Percentiles rank a stretch among this genome's conserved stretches.
Evolutionary conservation across 1,140 invertebrate species (phyloP).

Genomic region (Drosophila albomicans): DNA sequence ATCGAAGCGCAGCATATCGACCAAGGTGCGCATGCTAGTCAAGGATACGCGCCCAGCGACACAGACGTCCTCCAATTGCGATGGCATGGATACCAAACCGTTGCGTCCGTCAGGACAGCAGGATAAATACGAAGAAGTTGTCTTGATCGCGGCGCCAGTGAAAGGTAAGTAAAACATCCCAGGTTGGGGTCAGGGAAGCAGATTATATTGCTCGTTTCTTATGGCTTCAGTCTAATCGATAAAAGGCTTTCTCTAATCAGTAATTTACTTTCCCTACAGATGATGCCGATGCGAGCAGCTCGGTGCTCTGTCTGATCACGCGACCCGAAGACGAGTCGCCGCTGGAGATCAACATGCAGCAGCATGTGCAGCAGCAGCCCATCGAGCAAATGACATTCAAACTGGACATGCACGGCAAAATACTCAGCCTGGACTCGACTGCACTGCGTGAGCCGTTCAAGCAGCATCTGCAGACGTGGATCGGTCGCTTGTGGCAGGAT

Average conservation of each 20-base stretch:
- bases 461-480: slow-evolving; percentile 89
- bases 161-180: slow-evolving; percentile 64
- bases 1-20: slow-evolving; percentile 79
- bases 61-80: slow-evolving; percentile 75
- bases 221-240: background rate
- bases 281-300: slow-evolving; percentile 88
- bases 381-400: slow-evolving; percentile 96
- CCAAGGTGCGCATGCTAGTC: slow-evolving; percentile 90
- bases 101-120: slow-evolving; percentile 85
- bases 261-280: slow-evolving; percentile 85
- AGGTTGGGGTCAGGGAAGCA: too few species aligned
- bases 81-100: slow-evolving; percentile 91
- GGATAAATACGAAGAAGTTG: slow-evolving; percentile 84
- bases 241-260: background rate
- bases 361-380: slow-evolving; percentile 86
- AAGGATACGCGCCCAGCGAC: slow-evolving; percentile 88
- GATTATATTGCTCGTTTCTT: too few species aligned
- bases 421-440: slow-evolving; percentile 91
- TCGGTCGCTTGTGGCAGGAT: slow-evolving; percentile 87
- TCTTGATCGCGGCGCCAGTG: slow-evolving; percentile 87
- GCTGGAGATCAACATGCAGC: slow-evolving; percentile 87
- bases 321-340: slow-evolving; percentile 92
- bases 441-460: slow-evolving; percentile 88
- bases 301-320: slow-evolving; percentile 90
- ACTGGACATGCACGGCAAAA: slow-evolving; percentile 93